Conservation (phyloP, 1,140 invertebrate species). For the Wasmannia auropunctata region DNA sequence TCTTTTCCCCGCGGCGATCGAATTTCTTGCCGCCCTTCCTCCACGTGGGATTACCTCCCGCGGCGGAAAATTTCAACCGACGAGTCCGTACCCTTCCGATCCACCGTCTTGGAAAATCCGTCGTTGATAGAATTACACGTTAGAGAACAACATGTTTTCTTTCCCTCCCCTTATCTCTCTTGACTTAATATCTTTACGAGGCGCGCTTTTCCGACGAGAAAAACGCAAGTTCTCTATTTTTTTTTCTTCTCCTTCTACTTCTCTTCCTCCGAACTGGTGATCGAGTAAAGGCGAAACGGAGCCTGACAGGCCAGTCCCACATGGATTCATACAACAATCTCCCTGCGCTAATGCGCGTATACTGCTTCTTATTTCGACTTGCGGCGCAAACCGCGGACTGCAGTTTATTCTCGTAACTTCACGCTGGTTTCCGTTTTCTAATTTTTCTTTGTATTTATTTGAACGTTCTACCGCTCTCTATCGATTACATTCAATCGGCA, state of each 20-base stretch:
- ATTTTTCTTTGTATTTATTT: neutral
- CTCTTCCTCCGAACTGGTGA: neutral
- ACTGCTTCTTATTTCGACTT: neutral
- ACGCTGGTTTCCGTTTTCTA: neutral
- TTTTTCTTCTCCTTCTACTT: too few relatives aligned
- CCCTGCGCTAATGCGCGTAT: neutral
- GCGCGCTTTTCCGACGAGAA: neutral
- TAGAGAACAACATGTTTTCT: neutral
- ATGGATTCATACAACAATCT: neutral
- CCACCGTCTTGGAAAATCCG: slow-evolving; percentile 14
- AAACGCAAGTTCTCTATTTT: neutral
- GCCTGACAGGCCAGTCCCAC: neutral
- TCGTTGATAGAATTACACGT: slow-evolving; percentile 6
- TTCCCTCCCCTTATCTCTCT: neutral
- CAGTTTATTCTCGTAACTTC: neutral
- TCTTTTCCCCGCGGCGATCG: neutral
- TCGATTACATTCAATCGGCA: neutral
- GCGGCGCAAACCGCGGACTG: neutral
- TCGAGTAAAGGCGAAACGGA: slow-evolving; percentile 10
- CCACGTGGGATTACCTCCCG: neutral
- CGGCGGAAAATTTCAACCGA: slow-evolving; percentile 14
- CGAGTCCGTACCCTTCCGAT: neutral
- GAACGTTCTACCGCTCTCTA: neutral
- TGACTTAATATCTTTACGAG: slow-evolving; percentile 28
- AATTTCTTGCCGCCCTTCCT: slow-evolving; percentile 1